phyloP scores from a whole-genome alignment of 2,888 invertebrate genomes.

The Erebia epiphron region DNA sequence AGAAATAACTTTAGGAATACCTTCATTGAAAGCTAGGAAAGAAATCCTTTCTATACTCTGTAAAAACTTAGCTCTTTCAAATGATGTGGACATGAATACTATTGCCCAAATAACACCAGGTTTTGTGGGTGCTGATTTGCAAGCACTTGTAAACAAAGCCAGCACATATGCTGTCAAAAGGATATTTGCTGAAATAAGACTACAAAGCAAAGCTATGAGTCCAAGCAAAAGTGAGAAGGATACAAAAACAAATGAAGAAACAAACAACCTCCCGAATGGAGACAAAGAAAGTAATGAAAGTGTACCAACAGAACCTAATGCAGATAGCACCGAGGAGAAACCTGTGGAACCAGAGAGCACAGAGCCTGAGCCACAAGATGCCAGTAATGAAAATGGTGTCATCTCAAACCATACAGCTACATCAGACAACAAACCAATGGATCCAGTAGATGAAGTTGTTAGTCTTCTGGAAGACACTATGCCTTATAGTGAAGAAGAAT shows the following conservation, averaged over 20 bases:
- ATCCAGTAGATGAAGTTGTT: conserved; percentile 80
- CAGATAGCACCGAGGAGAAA: conserved; percentile 44
- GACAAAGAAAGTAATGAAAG: conserved; percentile 59
- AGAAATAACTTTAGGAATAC: conserved; percentile 97
- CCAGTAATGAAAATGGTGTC: conserved; percentile 42
- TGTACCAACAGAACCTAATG: conserved; percentile 40
- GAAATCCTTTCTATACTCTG: conserved; percentile 90
- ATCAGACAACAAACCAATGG: conserved; percentile 40
- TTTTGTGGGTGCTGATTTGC: conserved; percentile 97
- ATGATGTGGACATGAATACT: conserved; percentile 87
- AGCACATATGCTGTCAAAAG: conserved; percentile 92
- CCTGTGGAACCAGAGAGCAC: conserved; percentile 44
- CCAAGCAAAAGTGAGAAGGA: conserved; percentile 44
- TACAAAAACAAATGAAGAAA: conserved; percentile 49
- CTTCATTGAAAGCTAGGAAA: conserved; percentile 90
- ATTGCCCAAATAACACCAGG: conserved; percentile 96
- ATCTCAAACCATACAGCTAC: conserved; percentile 33
- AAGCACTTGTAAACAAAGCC: conserved; percentile 93
- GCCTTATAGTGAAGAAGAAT: conserved; percentile 84
- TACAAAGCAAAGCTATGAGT: conserved; percentile 37
- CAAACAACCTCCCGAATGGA: conserved; percentile 65
- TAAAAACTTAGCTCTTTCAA: conserved; percentile 85
- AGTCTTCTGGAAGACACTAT: conserved; percentile 86
- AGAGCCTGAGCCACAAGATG: conserved; percentile 48
- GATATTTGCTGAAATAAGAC: conserved; percentile 67